Evolutionary conservation across 2,113 vertebrate species (phyloP), one percentile per base, ranked within the genome.

Genomic region (Plotosus lineatus): DNA sequence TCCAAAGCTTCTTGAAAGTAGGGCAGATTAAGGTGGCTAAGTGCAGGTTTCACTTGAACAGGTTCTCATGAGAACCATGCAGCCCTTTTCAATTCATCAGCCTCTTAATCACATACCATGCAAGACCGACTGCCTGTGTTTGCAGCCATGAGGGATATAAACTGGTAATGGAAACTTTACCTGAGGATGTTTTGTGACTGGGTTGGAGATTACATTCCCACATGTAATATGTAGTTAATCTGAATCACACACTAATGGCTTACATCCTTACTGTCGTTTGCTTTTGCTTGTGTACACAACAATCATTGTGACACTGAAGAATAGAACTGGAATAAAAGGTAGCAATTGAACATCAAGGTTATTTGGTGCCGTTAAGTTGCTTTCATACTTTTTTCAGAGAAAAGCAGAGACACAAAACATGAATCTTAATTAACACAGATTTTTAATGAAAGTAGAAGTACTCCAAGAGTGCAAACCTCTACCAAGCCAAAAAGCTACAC

Each of bases 11-110:
- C 77, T 88, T 33, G 78, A 78, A 80, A 80, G 48, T 80, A 82
- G 83, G 79, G 69, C 79, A 84, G 83, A 72, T 84, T 80, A 84
- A 55, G 55, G 87, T 84, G 77, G 81, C 87, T 87, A 84, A 80
- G 73, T 85, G 61, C 75, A 51, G 84, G 80, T 84, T 84, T 82
- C 76, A 75, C 82, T 85, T 3, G 80, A 83, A 60, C 78, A 79
- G 80, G 83, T 53, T 89, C 82, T 69, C 85, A 80, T 84, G 83
- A 76, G 55, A 60, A 76, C 55, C 53, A 42, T 7, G 11, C 36
- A 58, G 74, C 36, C 5, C n/a, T 23, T 75, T 81, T n/a, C 73
- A 63, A 66, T 66, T 55, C 53, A 8, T 21, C 65, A 81, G 72
- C 46, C 48, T 53, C 15, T 68, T 69, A 75, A 79, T 79, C 77